These are phyloP conservation scores for Brenthis daphne DNA, from an alignment of 2,888 invertebrate species.

Conservation along the genomic window DNA sequence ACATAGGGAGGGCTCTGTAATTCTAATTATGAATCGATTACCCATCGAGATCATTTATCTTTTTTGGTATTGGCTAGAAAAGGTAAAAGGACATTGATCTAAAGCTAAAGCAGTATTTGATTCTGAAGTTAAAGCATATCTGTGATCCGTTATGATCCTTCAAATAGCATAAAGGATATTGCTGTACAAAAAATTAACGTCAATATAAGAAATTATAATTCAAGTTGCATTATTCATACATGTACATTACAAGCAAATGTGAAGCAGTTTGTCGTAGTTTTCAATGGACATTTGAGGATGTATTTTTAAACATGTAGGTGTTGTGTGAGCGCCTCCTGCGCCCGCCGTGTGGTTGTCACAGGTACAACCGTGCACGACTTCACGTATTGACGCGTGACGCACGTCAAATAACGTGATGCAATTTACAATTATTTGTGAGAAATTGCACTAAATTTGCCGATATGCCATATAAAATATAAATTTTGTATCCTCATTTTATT, in stretches of 20 bases:
- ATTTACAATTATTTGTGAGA: conserved; percentile 35
- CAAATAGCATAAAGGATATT: no score
- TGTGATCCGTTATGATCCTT: no score
- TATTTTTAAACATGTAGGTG: conserved; percentile 42
- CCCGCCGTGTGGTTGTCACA: conserved; percentile 35
- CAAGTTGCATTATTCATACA: conserved; percentile 21
- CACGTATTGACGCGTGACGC: conserved; percentile 39
- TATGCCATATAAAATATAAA: no score
- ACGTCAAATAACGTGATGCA: conserved; percentile 39
- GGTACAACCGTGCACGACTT: conserved; percentile 30
- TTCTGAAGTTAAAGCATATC: no score
- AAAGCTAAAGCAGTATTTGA: no score
- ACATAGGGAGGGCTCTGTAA: background rate
- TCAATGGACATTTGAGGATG: conserved; percentile 39
- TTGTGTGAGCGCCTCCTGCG: conserved; percentile 35
- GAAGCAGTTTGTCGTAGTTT: conserved; percentile 30
- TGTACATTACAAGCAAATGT: conserved; percentile 16
- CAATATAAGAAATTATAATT: conserved; percentile 14
- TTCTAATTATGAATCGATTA: no score
- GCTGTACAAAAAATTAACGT: background rate
- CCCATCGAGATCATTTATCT: no score
- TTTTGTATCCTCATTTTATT: no score
- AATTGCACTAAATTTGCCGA: background rate
- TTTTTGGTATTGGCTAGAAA: no score
- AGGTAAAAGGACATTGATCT: no score